Percentiles rank a stretch among this genome's conserved stretches.
phyloP scores from a whole-genome alignment of 2,888 invertebrate genomes.

The Cephus runcator region DNA sequence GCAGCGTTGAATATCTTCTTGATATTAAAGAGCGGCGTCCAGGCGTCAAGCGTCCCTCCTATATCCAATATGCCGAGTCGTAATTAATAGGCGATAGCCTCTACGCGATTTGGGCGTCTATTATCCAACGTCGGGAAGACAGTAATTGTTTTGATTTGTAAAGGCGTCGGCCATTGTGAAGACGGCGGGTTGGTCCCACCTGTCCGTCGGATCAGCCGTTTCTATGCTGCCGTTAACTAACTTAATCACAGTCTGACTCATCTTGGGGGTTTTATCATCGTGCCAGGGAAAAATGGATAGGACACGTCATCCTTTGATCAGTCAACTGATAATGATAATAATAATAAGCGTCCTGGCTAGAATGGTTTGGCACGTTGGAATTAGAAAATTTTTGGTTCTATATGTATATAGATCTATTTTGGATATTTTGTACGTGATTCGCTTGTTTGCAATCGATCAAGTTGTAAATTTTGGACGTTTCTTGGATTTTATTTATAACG shows the following conservation, averaged over 20 bases:
- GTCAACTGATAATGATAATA: background rate
- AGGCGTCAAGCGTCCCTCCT: background rate
- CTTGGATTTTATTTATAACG: constrained; percentile 27
- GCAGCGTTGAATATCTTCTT: background rate
- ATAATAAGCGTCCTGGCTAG: background rate
- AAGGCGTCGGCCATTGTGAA: constrained; percentile 29
- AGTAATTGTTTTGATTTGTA: constrained; percentile 48
- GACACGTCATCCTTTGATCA: background rate
- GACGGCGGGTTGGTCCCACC: constrained; percentile 14
- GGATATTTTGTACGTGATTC: background rate
- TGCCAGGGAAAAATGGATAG: background rate
- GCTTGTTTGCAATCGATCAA: background rate
- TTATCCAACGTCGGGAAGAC: constrained; percentile 20
- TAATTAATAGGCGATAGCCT: constrained; percentile 17
- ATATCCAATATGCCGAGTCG: constrained; percentile 9
- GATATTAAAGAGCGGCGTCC: background rate
- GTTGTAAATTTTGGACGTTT: background rate
- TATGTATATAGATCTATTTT: background rate
- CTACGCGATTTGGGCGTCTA: background rate
- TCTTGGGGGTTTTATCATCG: background rate
- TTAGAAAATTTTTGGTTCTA: too few species aligned
- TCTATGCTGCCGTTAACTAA: background rate
- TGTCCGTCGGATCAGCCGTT: constrained; percentile 8
- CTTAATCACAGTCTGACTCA: constrained; percentile 3
- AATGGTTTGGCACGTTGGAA: background rate